Percentiles rank a stretch among this genome's conserved stretches.
phyloP scores from a whole-genome alignment of 1,140 invertebrate genomes.

The Microplitis demolitor region DNA sequence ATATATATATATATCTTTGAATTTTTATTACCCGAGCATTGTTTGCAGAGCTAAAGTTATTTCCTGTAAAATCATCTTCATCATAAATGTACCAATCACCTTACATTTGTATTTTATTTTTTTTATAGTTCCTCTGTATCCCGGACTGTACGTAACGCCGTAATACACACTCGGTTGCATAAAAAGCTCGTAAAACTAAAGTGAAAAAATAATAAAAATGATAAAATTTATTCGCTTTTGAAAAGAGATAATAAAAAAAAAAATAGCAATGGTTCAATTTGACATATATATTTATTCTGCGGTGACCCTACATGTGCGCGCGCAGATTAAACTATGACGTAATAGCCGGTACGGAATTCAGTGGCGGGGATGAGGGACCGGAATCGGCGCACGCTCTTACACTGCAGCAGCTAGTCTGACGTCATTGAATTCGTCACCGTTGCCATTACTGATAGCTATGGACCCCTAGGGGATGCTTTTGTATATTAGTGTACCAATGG shows the following conservation, averaged over 20 bases:
- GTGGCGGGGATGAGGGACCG: neutral
- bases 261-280: neutral
- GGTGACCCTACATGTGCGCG: neutral
- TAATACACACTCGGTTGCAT: too few species aligned
- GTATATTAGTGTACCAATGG: too few species aligned
- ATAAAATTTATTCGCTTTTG: neutral
- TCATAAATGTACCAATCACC: too few species aligned
- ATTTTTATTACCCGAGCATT: too few species aligned
- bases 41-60: too few species aligned
- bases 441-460: neutral
- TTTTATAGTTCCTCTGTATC: too few species aligned
- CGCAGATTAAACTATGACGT: constrained; percentile 23
- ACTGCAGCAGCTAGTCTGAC: constrained; percentile 11
- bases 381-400: constrained; percentile 11
- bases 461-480: neutral
- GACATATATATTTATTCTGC: constrained; percentile 2
- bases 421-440: constrained; percentile 26
- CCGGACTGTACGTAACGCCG: too few species aligned
- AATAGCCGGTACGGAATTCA: constrained; percentile 1
- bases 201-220: too few species aligned
- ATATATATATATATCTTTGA: too few species aligned
- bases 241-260: neutral
- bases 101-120: too few species aligned
- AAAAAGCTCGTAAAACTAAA: too few species aligned
- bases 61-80: too few species aligned